A percentile compares a stretch with the other conserved stretches of the same genome.
Conservation (phyloP, 1,140 invertebrate genomes). For the Polypedilum pembai region DNA sequence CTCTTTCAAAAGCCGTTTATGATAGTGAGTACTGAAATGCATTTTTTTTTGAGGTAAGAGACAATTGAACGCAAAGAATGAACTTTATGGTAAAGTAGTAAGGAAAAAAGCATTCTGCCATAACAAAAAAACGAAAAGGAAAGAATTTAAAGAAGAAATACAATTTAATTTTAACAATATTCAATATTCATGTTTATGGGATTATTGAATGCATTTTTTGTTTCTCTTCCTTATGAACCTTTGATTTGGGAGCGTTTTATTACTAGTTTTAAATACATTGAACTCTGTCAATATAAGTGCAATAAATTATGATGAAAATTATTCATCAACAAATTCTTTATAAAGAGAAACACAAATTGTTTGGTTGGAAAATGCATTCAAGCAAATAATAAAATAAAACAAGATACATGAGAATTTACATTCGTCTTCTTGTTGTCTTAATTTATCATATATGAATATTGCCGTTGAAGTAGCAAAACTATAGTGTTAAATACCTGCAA, state of each 20-base stretch:
- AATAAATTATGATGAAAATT: not conserved
- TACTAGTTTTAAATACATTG: too few relatives aligned
- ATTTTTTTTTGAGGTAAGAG: not conserved
- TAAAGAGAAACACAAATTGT: not conserved
- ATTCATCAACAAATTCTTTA: constrained; percentile 13
- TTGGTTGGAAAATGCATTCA: not conserved
- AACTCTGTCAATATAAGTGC: not conserved
- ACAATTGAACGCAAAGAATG: constrained; percentile 1
- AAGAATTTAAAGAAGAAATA: not conserved
- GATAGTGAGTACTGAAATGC: too few relatives aligned
- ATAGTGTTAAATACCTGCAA: constrained; percentile 11
- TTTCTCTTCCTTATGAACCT: not conserved
- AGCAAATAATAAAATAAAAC: not conserved
- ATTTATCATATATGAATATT: not conserved
- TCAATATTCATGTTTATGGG: not conserved
- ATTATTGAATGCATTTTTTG: not conserved
- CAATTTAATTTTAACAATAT: constrained; percentile 2
- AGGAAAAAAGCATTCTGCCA: too few relatives aligned
- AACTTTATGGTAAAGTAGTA: not conserved
- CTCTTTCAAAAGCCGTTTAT: too few relatives aligned
- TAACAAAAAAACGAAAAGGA: not conserved
- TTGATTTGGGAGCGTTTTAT: too few relatives aligned
- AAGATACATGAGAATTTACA: not conserved
- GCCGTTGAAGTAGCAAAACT: not conserved
- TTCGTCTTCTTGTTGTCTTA: not conserved